Conservation (phyloP, 2,113 vertebrate species). For the Erythrolamprus reginae region DNA sequence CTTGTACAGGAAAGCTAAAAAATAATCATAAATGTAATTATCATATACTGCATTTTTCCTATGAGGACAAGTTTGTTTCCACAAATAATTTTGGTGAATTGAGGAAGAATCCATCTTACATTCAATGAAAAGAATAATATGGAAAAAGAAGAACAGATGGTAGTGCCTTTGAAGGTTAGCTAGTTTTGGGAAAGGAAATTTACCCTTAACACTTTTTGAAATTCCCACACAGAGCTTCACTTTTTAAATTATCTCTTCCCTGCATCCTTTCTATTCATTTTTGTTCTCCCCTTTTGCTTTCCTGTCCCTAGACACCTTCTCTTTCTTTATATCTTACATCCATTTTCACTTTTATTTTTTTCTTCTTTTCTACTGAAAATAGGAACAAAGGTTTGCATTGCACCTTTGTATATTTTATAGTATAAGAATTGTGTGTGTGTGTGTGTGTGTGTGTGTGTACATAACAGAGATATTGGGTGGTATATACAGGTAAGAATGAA, state of each 20-base stretch:
- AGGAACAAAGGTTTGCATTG: background rate
- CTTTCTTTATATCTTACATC: background rate
- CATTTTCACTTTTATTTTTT: background rate
- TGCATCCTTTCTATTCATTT: background rate
- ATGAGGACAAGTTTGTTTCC: background rate
- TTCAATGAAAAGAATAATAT: background rate
- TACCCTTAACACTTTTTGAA: background rate
- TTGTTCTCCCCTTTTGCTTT: background rate
- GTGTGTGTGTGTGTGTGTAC: too few species aligned
- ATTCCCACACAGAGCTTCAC: background rate
- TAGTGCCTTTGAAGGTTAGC: background rate
- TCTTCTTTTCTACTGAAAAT: background rate
- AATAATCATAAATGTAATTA: background rate
- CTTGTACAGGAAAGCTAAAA: background rate
- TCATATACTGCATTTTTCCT: background rate
- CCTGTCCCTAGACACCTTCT: background rate
- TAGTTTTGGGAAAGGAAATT: background rate
- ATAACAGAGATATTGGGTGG: background rate
- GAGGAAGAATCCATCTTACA: background rate
- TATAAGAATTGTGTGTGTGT: background rate
- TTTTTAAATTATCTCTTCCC: background rate
- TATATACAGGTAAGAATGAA: background rate
- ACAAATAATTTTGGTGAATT: background rate
- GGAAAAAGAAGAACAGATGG: background rate
- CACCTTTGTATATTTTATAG: background rate